Conservation (phyloP, 1,140 invertebrate genomes). For the Ips nitidus region DNA sequence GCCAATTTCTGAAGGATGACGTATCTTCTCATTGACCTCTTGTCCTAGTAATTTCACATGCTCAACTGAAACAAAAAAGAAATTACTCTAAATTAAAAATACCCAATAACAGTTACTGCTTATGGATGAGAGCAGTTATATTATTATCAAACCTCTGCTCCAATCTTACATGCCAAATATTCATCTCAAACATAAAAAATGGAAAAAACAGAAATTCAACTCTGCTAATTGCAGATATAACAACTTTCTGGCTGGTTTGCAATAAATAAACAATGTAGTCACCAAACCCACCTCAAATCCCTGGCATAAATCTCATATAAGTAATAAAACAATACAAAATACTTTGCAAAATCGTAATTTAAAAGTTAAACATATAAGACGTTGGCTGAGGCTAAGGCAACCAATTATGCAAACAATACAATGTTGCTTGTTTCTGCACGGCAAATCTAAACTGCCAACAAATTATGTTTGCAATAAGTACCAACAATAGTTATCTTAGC, state of each 20-base stretch:
- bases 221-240: too few species aligned
- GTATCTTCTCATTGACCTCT: constrained; percentile 46
- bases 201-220: too few species aligned
- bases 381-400: too few species aligned
- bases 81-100: constrained; percentile 6
- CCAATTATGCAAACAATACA: not conserved
- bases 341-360: too few species aligned
- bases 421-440: not conserved
- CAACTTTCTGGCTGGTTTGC: too few species aligned
- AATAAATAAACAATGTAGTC: too few species aligned
- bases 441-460: constrained; percentile 1
- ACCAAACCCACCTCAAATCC: too few species aligned
- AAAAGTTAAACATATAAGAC: too few species aligned
- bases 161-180: too few species aligned
- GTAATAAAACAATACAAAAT: too few species aligned
- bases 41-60: constrained; percentile 45
- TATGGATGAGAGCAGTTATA: not conserved
- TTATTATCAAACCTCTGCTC: not conserved
- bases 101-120: not conserved
- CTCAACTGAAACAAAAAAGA: constrained; percentile 42
- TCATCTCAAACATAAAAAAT: too few species aligned
- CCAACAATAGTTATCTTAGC: not conserved
- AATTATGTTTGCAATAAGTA: constrained; percentile 14
- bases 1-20: constrained; percentile 46
- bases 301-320: too few species aligned